phyloP scores from a whole-genome alignment of 2,113 vertebrate genomes.

The Rhinichthys klamathensis region DNA sequence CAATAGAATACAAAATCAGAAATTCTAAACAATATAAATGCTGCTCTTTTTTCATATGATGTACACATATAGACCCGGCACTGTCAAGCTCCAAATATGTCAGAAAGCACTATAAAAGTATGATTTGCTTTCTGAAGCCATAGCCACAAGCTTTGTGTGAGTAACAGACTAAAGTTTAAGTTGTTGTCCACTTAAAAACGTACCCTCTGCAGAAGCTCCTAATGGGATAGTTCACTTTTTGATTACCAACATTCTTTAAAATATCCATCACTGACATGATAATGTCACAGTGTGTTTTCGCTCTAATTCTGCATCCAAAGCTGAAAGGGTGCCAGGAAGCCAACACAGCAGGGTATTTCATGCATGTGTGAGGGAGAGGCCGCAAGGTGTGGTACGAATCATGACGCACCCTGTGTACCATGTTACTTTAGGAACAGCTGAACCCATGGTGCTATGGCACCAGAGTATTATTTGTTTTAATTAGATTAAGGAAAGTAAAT shows the following conservation, averaged over 20 bases:
- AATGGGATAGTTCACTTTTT: too few relatives aligned
- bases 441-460: conserved; percentile 31
- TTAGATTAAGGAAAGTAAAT: background rate
- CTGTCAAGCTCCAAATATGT: background rate
- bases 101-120: background rate
- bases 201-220: background rate
- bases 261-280: background rate
- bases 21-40: background rate
- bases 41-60: background rate
- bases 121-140: background rate
- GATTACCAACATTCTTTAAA: too few relatives aligned
- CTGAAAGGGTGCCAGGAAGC: background rate
- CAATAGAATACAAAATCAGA: background rate
- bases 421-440: conserved; percentile 51
- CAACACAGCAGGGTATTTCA: conserved; percentile 45
- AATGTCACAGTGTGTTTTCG: background rate
- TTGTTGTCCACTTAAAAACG: background rate
- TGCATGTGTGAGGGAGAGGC: conserved; percentile 59
- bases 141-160: too few relatives aligned
- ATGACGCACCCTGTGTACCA: conserved; percentile 48
- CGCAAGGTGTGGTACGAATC: conserved; percentile 65
- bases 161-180: background rate
- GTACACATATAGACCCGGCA: background rate
- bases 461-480: background rate
- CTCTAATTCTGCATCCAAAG: background rate